These are phyloP conservation scores for Tilapia sparmanii DNA, from an alignment of 2,113 vertebrate genomes.

Conservation along the genomic window DNA sequence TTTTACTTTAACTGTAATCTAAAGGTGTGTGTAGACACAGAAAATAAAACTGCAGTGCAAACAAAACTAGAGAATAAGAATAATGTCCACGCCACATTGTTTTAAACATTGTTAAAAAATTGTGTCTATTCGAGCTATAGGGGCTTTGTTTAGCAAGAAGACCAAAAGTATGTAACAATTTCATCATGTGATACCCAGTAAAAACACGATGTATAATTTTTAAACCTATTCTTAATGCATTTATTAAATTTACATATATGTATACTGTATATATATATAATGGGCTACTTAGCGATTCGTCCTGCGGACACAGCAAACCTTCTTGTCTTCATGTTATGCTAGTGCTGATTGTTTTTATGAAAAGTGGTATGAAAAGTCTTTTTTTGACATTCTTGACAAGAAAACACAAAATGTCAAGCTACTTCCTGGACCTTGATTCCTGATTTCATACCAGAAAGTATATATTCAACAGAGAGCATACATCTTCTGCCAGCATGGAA, in stretches of 20 bases:
- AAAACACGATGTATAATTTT: fast-evolving
- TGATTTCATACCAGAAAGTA: background rate
- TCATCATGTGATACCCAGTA: background rate
- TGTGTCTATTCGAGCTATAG: background rate
- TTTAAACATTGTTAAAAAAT: background rate
- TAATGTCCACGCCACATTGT: background rate
- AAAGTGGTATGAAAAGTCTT: background rate
- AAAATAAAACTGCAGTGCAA: background rate
- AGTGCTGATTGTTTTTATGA: background rate
- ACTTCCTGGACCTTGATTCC: background rate
- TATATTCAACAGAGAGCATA: background rate
- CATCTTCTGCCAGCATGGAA: background rate
- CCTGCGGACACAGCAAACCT: background rate
- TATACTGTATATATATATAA: background rate
- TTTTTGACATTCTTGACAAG: background rate
- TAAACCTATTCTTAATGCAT: background rate
- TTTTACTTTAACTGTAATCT: background rate
- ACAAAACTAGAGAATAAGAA: background rate
- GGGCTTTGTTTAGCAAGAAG: background rate
- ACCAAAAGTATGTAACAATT: background rate
- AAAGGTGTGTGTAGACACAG: background rate
- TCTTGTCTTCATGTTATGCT: background rate
- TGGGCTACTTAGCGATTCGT: background rate
- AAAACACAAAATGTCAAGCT: background rate
- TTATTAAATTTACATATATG: background rate